A percentile compares a stretch with the other conserved stretches of the same genome.
These are phyloP conservation scores for Epizoanthus illoricatus DNA, from an alignment of 92 coral and sea anemone species.

Conservation along the genomic window DNA sequence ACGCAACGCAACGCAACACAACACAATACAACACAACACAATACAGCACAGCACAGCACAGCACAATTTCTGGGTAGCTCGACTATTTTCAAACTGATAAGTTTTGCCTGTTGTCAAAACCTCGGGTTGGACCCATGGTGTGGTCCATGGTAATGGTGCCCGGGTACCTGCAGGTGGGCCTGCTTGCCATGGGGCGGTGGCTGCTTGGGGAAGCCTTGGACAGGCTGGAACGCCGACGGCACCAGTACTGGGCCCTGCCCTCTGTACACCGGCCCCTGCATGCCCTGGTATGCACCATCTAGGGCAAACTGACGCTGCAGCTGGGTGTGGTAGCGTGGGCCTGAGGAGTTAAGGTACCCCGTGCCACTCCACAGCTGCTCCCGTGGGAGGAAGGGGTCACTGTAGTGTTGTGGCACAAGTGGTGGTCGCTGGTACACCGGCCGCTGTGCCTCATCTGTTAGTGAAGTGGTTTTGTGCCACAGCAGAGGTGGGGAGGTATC, in stretches of 20 bases:
- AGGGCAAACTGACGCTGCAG: slow-evolving; percentile 85
- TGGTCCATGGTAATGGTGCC: slow-evolving; percentile 52
- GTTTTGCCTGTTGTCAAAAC: slow-evolving; percentile 42
- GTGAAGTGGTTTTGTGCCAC: slow-evolving; percentile 76
- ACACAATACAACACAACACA: neutral
- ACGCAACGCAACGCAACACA: too few species aligned
- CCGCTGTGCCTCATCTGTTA: slow-evolving; percentile 71
- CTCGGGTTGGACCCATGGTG: slow-evolving; percentile 86
- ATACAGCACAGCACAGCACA: neutral
- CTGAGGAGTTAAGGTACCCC: slow-evolving; percentile 69
- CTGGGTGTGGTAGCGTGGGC: slow-evolving; percentile 75
- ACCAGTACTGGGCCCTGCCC: slow-evolving; percentile 58
- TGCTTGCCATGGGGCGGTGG: slow-evolving; percentile 55
- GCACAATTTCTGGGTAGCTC: neutral
- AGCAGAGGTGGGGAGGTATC: slow-evolving; percentile 77
- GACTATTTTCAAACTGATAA: neutral
- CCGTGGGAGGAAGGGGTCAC: slow-evolving; percentile 83
- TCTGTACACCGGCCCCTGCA: slow-evolving; percentile 61
- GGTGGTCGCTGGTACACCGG: slow-evolving; percentile 63
- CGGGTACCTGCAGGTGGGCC: slow-evolving; percentile 80
- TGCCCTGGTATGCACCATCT: slow-evolving; percentile 69
- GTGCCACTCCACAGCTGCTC: slow-evolving; percentile 77
- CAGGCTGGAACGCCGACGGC: slow-evolving; percentile 80
- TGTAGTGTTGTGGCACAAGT: slow-evolving; percentile 78
- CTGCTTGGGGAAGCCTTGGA: slow-evolving; percentile 59